These are phyloP conservation scores for Ectropis grisescens DNA, from an alignment of 1,140 invertebrate species.

Conservation along the genomic window DNA sequence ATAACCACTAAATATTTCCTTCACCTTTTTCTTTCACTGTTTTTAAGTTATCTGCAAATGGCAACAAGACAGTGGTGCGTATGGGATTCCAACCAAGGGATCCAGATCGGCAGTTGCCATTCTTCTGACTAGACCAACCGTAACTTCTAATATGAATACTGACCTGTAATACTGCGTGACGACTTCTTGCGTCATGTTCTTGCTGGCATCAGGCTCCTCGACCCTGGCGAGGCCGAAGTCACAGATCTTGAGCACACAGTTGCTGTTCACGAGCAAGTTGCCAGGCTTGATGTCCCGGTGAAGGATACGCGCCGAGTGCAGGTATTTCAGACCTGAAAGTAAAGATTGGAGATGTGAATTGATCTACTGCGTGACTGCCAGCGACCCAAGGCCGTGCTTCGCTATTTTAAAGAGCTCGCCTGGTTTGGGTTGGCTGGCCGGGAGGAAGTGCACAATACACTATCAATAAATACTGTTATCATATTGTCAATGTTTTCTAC, in stretches of 20 bases:
- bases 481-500: neutral
- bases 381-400: too few relatives aligned
- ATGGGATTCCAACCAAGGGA: too few relatives aligned
- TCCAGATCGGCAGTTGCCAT: too few relatives aligned
- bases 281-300: conserved; percentile 99
- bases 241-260: conserved; percentile 99
- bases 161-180: conserved; percentile 97
- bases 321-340: conserved; percentile 91
- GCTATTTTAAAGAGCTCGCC: too few relatives aligned
- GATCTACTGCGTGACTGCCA: neutral
- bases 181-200: conserved; percentile 99
- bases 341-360: conserved; percentile 1
- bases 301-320: conserved; percentile 96
- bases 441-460: too few relatives aligned
- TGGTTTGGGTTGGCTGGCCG: too few relatives aligned
- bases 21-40: too few relatives aligned
- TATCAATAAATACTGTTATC: neutral
- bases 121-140: too few relatives aligned
- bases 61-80: too few relatives aligned
- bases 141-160: too few relatives aligned
- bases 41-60: too few relatives aligned
- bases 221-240: conserved; percentile 97
- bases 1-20: too few relatives aligned
- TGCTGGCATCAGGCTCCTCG: conserved; percentile 91
- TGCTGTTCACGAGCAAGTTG: conserved; percentile 97